Percentiles rank a stretch among this genome's conserved stretches.
Evolutionary conservation across 1,140 invertebrate species (phyloP).

Genomic region (Drosophila teissieri): DNA sequence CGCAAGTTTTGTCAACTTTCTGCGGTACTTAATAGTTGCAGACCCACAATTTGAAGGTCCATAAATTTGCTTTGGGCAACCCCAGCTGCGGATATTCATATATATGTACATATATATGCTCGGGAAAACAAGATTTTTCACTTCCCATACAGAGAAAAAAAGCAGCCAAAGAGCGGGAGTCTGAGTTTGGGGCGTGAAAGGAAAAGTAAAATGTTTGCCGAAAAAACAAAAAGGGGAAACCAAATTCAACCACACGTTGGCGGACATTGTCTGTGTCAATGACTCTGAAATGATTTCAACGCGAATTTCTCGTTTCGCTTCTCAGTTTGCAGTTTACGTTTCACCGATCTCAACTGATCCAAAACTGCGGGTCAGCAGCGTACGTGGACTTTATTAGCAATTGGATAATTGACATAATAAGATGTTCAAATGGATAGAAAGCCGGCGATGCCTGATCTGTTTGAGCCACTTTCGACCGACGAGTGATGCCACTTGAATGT

Average conservation of each 20-base stretch:
- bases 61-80: slow-evolving; percentile 42
- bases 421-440: slow-evolving; percentile 61
- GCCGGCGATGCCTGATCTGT: slow-evolving; percentile 33
- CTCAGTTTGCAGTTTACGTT: slow-evolving; percentile 47
- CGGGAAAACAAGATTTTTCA: slow-evolving; percentile 70
- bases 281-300: slow-evolving; percentile 79
- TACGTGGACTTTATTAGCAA: slow-evolving; percentile 79
- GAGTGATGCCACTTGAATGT: not conserved
- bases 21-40: slow-evolving; percentile 28
- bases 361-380: slow-evolving; percentile 61
- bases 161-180: slow-evolving; percentile 28
- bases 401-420: slow-evolving; percentile 81
- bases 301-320: slow-evolving; percentile 71
- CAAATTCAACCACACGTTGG: slow-evolving; percentile 29
- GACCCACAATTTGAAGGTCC: slow-evolving; percentile 46
- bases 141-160: slow-evolving; percentile 19
- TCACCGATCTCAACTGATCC: slow-evolving; percentile 46
- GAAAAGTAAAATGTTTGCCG: slow-evolving; percentile 77
- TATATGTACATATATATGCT: slow-evolving; percentile 9
- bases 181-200: slow-evolving; percentile 47
- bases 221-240: slow-evolving; percentile 49
- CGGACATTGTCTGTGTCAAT: slow-evolving; percentile 66
- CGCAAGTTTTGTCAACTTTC: slow-evolving; percentile 71
- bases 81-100: slow-evolving; percentile 25
- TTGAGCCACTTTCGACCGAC: slow-evolving; percentile 23